phyloP scores from a whole-genome alignment of 2,797 vertebrate species.

The Brachymystax lenok region DNA sequence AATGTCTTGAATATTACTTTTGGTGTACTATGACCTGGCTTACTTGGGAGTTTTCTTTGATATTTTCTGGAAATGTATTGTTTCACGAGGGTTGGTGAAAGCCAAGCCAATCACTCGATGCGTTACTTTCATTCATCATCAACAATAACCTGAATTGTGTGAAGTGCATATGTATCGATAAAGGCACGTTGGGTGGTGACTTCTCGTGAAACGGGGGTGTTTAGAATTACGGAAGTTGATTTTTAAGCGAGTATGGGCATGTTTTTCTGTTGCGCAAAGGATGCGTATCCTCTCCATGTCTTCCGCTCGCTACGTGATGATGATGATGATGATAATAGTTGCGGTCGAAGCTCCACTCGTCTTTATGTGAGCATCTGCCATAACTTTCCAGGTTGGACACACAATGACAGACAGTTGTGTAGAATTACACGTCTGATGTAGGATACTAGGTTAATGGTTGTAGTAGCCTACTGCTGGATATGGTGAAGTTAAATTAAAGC shows the following conservation, averaged over 20 bases:
- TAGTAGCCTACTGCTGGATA: not conserved
- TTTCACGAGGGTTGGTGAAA: not conserved
- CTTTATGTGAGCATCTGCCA: conserved; percentile 22
- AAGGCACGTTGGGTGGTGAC: conserved; percentile 18
- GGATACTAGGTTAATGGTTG: not conserved
- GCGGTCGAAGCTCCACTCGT: not conserved
- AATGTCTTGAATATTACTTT: not conserved
- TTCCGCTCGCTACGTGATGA: conserved; percentile 31
- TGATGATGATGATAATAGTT: conserved; percentile 25
- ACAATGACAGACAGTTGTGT: not conserved
- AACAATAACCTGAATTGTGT: not conserved
- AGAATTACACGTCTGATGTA: not conserved
- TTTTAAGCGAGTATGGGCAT: conserved; percentile 62
- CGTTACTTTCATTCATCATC: not conserved
- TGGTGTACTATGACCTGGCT: no score
- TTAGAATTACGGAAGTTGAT: conserved; percentile 57
- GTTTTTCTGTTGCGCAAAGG: conserved; percentile 49
- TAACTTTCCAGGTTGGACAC: not conserved
- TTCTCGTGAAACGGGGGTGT: conserved; percentile 25
- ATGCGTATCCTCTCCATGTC: conserved; percentile 21
- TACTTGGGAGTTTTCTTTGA: not conserved
- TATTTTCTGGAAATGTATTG: not conserved
- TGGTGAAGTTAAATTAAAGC: not conserved
- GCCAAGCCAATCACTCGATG: not conserved
- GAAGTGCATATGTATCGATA: not conserved